Conservation (phyloP, 2,113 vertebrate species). For the Tringa solitaria region DNA sequence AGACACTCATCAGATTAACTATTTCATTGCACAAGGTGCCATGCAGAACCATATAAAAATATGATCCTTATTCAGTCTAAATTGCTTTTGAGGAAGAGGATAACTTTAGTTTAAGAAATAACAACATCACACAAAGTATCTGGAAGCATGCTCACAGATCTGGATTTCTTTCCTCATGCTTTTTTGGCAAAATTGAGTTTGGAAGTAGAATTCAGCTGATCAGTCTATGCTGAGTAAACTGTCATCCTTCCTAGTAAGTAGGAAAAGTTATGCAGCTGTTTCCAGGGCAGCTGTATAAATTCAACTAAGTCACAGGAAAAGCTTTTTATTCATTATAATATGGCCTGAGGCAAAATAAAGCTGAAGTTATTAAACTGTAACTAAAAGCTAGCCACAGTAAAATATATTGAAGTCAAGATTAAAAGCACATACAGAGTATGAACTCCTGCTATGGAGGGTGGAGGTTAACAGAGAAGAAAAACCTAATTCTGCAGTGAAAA, state of each 20-base stretch:
- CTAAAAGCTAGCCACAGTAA: conserved; percentile 53
- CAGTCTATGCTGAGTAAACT: conserved; percentile 9
- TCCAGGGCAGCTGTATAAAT: conserved; percentile 69
- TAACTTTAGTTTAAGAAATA: background rate
- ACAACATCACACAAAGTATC: background rate
- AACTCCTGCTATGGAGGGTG: background rate
- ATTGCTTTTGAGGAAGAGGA: background rate
- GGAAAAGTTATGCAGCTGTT: conserved; percentile 62
- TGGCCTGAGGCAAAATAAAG: conserved; percentile 41
- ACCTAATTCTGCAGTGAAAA: background rate
- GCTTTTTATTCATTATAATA: conserved; percentile 61
- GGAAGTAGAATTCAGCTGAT: background rate
- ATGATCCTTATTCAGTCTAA: background rate
- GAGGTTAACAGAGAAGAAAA: background rate
- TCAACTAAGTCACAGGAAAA: conserved; percentile 57
- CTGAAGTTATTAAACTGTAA: conserved; percentile 62
- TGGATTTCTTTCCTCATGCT: background rate
- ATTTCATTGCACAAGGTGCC: background rate
- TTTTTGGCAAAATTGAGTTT: background rate
- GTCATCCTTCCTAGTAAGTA: conserved; percentile 34
- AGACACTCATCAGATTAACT: background rate
- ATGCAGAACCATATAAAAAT: background rate
- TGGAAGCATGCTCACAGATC: background rate
- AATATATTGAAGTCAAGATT: conserved; percentile 54
- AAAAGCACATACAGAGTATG: conserved; percentile 50